Conservation (phyloP, 2,888 invertebrate genomes). For the Metallyticus violacea region DNA sequence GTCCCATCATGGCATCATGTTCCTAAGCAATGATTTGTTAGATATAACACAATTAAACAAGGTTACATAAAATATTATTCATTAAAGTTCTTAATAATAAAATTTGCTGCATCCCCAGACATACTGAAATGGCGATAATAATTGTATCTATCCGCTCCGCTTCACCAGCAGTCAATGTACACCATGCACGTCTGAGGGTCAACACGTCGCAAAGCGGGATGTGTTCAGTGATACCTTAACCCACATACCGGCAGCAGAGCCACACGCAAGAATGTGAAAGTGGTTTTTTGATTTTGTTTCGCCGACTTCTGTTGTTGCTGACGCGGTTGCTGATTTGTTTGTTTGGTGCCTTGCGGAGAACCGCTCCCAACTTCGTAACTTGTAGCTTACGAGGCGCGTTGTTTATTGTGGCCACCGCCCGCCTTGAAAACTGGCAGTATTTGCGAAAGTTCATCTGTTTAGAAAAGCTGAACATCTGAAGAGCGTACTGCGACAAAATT, state of each 20-base stretch:
- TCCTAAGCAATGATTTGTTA: too few species aligned
- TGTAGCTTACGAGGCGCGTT: not conserved
- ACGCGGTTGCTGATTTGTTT: not conserved
- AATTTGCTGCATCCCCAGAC: too few species aligned
- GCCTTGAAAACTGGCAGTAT: not conserved
- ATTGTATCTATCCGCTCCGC: too few species aligned
- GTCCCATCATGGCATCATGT: too few species aligned
- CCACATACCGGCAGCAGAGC: not conserved
- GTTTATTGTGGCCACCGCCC: not conserved
- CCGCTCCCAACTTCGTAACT: not conserved
- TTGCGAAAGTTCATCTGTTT: not conserved
- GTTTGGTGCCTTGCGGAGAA: not conserved
- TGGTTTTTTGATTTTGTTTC: constrained; percentile 36
- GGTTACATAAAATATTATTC: too few species aligned
- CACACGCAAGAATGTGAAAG: constrained; percentile 41
- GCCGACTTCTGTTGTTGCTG: constrained; percentile 5
- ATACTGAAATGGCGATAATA: too few species aligned
- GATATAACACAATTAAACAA: too few species aligned
- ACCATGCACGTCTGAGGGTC: not conserved
- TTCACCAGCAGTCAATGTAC: not conserved
- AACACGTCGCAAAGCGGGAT: not conserved
- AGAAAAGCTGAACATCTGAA: too few species aligned
- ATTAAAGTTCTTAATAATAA: too few species aligned
- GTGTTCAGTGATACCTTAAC: not conserved
- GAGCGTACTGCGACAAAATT: too few species aligned